phyloP scores from a whole-genome alignment of 2,797 vertebrate genomes.

The Linurgus olivaceus region DNA sequence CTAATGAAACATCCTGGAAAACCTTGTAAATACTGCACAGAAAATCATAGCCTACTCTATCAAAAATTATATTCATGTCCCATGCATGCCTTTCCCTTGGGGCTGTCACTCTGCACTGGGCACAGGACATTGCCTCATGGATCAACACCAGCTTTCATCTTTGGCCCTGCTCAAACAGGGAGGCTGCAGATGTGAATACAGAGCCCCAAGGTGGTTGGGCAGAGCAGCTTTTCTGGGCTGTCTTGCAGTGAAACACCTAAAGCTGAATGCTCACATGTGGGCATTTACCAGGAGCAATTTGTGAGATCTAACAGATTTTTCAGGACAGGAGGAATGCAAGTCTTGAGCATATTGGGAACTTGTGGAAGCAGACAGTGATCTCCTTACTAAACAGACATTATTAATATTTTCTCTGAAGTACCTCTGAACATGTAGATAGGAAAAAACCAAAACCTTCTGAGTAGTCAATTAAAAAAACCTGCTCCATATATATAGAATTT shows the following conservation, averaged over 20 bases:
- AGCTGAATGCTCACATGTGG: background rate
- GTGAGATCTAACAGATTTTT: background rate
- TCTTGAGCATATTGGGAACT: accelerated
- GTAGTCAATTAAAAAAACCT: background rate
- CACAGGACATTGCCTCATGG: background rate
- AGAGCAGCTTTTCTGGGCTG: background rate
- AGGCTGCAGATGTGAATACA: background rate
- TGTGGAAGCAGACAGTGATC: background rate
- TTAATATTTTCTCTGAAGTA: background rate
- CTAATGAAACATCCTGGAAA: background rate
- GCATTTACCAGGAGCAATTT: background rate
- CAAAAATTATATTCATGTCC: background rate
- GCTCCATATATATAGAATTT: background rate
- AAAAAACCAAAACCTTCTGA: background rate
- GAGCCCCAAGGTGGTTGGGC: background rate
- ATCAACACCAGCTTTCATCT: background rate
- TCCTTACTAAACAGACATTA: background rate
- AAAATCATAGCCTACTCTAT: background rate
- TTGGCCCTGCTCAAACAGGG: accelerated
- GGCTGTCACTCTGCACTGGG: background rate
- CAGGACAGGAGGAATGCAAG: background rate
- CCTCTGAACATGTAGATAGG: background rate
- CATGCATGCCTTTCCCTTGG: accelerated
- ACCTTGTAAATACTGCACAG: background rate
- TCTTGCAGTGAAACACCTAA: background rate